Percentiles rank a stretch among this genome's conserved stretches.
Conservation (phyloP, 2,113 vertebrate species). For the Cyphomyrus plagiostoma region DNA sequence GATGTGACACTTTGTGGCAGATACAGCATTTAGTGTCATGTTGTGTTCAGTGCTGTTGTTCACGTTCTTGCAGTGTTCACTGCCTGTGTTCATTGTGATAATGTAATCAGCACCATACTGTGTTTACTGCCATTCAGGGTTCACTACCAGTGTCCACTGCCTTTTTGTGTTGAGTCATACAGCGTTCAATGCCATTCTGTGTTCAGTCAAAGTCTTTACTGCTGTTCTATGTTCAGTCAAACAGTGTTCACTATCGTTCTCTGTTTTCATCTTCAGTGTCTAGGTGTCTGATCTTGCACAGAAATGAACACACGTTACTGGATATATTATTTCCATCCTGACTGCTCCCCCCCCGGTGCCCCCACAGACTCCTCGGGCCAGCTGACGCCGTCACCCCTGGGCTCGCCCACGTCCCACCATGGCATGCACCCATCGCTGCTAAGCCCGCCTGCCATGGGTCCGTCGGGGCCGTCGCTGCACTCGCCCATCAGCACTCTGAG, state of each 20-base stretch:
- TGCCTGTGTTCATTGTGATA: not conserved
- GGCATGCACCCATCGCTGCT: constrained; percentile 83
- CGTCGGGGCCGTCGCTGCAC: constrained; percentile 76
- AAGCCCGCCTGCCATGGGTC: constrained; percentile 73
- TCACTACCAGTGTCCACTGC: not conserved
- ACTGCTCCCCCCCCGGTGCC: constrained; percentile 30
- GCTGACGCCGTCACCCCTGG: constrained; percentile 75
- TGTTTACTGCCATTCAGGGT: not conserved
- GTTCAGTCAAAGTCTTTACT: not conserved
- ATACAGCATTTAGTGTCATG: not conserved
- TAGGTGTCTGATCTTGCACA: not conserved
- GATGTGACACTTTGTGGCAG: not conserved
- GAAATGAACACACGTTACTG: not conserved
- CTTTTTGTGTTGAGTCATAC: not conserved
- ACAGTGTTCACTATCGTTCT: not conserved
- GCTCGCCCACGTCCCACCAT: constrained; percentile 74
- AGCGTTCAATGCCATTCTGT: not conserved
- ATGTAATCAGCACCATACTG: not conserved
- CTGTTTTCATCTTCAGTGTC: not conserved
- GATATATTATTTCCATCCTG: not conserved
- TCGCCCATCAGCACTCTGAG: constrained; percentile 86
- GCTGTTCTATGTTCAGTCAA: not conserved
- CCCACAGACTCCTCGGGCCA: constrained; percentile 80
- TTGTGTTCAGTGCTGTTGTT: not conserved
- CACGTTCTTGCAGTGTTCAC: not conserved